Evolutionary conservation across 2,797 vertebrate genomes (phyloP), one percentile per base, ranked within the genome.

Genomic region (Numenius phaeopus): DNA sequence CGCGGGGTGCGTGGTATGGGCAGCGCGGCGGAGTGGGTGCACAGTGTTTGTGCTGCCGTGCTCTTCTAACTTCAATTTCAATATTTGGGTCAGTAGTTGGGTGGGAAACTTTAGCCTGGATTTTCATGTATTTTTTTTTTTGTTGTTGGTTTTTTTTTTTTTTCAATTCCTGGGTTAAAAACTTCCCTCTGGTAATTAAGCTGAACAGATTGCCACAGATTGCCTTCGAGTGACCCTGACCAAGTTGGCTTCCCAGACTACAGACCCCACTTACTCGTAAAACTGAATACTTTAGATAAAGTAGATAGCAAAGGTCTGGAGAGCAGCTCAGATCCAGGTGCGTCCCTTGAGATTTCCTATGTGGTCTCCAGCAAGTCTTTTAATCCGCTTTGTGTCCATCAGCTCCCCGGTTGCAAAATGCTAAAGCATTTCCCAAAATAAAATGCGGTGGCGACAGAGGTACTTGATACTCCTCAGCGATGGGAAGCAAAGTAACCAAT

Each of bases 111-210:
- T 64, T 30, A 40, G 16, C 5, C 11, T 40, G 8, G 49, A 1
- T 62, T 34, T n/a, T 52, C 24, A 8, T 8, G 26, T 20, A n/a
- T 34, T 52, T 30, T n/a, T 50, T 13, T n/a, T 37, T 10, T 17
- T 7, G n/a, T n/a, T n/a, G n/a, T n/a, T n/a, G n/a, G n/a, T n/a
- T 23, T 5, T 1, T 37, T 7, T 4, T 10, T 44, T 16, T 19
- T 29, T 34, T 39, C 4, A 42, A 29, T 79, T 66, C 27, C 40
- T n/a, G 62, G 2, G 11, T 52, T 70, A 40, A 59, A 75, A 75
- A 26, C 40, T 57, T 79, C 4, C 9, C 10, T 49, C n/a, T 42
- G n/a, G 5, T 61, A 32, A 32, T 19, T 9, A 40, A 9, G 19
- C 27, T n/a, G 66, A 37, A 16, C 32, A 32, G 37, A 21, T 37